These are phyloP conservation scores for Pluvialis apricaria DNA, from an alignment of 2,113 vertebrate genomes.

Conservation along the genomic window DNA sequence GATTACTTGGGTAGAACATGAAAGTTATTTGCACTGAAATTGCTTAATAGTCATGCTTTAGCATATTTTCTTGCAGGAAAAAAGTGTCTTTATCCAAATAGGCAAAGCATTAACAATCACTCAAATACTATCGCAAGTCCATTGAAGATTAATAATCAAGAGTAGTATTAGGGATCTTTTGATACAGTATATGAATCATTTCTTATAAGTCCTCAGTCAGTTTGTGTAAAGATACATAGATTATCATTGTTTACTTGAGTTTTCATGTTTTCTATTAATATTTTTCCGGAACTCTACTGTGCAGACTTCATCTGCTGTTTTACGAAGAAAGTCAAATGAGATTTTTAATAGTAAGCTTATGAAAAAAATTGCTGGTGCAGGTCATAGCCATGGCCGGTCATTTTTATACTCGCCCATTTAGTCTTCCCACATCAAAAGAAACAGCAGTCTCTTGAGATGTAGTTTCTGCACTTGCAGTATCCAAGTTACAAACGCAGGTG, in stretches of 20 bases:
- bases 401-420: not conserved
- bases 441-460: not conserved
- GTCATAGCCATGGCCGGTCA: not conserved
- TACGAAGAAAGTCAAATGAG: not conserved
- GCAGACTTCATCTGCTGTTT: not conserved
- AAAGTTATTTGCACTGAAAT: constrained; percentile 30
- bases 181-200: not conserved
- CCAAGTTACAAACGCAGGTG: not conserved
- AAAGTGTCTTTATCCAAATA: constrained; percentile 36
- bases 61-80: constrained; percentile 49
- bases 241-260: not conserved
- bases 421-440: not conserved
- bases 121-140: not conserved
- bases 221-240: not conserved
- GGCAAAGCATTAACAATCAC: constrained; percentile 28
- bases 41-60: constrained; percentile 38
- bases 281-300: not conserved
- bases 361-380: not conserved
- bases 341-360: not conserved
- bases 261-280: not conserved
- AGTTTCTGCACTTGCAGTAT: not conserved
- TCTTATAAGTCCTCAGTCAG: not conserved
- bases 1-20: not conserved
- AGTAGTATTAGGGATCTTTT: not conserved
- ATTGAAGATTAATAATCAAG: not conserved